Evolutionary conservation across 2,113 vertebrate genomes (phyloP).

Genomic region (Bubo bubo): DNA sequence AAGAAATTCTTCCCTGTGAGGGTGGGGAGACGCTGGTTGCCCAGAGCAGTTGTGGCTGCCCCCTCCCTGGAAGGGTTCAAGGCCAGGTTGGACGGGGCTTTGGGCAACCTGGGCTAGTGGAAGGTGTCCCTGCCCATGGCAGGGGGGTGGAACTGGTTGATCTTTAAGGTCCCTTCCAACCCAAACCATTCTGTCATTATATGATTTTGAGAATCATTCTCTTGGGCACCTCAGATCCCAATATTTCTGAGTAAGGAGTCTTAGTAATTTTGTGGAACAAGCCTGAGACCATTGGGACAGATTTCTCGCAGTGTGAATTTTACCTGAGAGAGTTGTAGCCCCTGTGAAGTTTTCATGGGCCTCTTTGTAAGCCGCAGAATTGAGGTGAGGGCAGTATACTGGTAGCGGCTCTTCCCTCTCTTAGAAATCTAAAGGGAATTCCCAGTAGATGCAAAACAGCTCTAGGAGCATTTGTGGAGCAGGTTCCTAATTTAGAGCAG

Average conservation of each 20-base stretch:
- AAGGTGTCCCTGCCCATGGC: too few relatives aligned
- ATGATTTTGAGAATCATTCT: not conserved
- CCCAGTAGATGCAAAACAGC: not conserved
- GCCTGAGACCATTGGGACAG: not conserved
- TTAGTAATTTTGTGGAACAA: not conserved
- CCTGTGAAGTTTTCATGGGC: not conserved
- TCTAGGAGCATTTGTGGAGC: not conserved
- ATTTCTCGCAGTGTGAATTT: not conserved
- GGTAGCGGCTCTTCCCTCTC: not conserved
- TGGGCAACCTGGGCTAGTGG: too few relatives aligned
- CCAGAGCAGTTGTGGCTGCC: too few relatives aligned
- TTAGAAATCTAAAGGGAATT: not conserved
- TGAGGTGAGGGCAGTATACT: not conserved
- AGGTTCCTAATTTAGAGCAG: not conserved
- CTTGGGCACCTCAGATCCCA: not conserved
- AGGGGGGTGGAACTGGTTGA: too few relatives aligned
- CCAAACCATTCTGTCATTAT: too few relatives aligned
- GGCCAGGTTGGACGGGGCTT: too few relatives aligned
- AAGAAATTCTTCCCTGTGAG: too few relatives aligned
- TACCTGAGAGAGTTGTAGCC: not conserved
- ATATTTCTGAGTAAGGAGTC: not conserved
- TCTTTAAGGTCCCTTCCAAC: too few relatives aligned
- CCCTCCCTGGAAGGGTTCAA: too few relatives aligned
- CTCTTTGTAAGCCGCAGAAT: not conserved
- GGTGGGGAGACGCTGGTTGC: too few relatives aligned